Base-by-base conservation (phyloP, 2,113 vertebrate genomes). In the Martes martes region DNA sequence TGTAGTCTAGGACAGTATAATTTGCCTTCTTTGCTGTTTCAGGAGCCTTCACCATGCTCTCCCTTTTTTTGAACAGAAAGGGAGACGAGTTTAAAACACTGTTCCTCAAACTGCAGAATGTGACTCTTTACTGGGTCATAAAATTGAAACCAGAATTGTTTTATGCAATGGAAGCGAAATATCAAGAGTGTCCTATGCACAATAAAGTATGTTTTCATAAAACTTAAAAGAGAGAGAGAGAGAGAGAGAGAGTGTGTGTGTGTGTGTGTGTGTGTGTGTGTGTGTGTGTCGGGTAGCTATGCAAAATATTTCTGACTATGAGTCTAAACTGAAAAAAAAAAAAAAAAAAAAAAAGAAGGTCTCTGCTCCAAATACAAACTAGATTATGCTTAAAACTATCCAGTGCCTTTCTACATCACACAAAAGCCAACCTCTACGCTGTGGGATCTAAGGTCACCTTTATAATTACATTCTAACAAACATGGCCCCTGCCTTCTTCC, bases 151-250 rank as follows among this genome's bases (percentile, higher is more conserved):
- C 23, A 86, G 71, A 31, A 78, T 14, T 59, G 78, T 89, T 80
- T 82, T 71, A 55, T 28, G 28, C 10, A 42, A 21, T 45, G 50
- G 36, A 90, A 71, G 7, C 82, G 33, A 78, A 92, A 94, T 63
- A 55, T 76, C n/a, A 89, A 89, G 11, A 61, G 23, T 23, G 10
- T 11, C 39, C 50, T 94, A 11, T 86, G 24, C 8, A 21, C 84
- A 83, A 74, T 45, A 67, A 57, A 87, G 21, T 76, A 61, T 31
- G 23, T 78, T 78, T 89, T 89, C 80, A 86, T 50, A 90, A 86
- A 85, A 55, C 9, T 52, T 69, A 24, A 69, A n/a, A 36, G 39
- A 39, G 19, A 36, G 36, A 36, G 36, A 36, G 36, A 36, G 39
- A 39, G 19, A 36, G 36, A 36, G 36, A 36, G 36, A 36, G 36